Percentiles rank a stretch among this genome's conserved stretches.
Evolutionary conservation across 2,113 vertebrate species (phyloP).

Genomic region (Tenrec ecaudatus): DNA sequence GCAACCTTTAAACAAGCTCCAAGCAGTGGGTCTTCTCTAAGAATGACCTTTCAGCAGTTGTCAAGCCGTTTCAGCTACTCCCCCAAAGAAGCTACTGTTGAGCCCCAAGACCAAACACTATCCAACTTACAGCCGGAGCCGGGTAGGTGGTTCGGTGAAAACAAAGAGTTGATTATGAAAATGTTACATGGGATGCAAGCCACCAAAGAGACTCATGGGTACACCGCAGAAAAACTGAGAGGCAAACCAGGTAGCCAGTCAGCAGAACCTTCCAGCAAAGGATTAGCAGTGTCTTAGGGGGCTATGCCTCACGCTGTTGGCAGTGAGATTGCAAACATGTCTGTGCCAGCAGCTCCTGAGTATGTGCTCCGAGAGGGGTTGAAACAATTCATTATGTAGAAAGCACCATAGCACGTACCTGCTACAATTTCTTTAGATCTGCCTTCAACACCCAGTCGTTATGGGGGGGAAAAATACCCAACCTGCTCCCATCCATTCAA

Average conservation of each 20-base stretch:
- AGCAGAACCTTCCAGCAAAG: conserved; percentile 10
- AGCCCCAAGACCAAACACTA: neutral
- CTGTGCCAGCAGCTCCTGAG: neutral
- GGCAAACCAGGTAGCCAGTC: neutral
- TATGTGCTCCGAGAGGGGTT: neutral
- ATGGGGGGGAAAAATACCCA: neutral
- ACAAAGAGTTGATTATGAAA: conserved; percentile 50
- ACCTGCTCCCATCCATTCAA: too few relatives aligned
- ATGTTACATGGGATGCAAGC: neutral
- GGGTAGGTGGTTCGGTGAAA: neutral
- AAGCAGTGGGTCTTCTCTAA: neutral
- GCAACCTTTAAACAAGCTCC: neutral
- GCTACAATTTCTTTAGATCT: neutral
- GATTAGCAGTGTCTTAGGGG: neutral
- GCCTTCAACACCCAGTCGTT: neutral
- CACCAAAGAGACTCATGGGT: neutral
- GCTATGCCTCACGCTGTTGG: neutral
- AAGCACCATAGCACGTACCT: neutral
- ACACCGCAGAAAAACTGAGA: conserved; percentile 25
- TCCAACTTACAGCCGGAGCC: neutral
- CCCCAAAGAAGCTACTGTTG: neutral
- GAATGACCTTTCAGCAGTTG: neutral
- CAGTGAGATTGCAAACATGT: neutral
- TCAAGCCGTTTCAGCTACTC: conserved; percentile 17
- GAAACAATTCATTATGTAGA: neutral